These are phyloP conservation scores for Monoplex corrugatus DNA, from an alignment of 2,888 invertebrate genomes.

Conservation along the genomic window DNA sequence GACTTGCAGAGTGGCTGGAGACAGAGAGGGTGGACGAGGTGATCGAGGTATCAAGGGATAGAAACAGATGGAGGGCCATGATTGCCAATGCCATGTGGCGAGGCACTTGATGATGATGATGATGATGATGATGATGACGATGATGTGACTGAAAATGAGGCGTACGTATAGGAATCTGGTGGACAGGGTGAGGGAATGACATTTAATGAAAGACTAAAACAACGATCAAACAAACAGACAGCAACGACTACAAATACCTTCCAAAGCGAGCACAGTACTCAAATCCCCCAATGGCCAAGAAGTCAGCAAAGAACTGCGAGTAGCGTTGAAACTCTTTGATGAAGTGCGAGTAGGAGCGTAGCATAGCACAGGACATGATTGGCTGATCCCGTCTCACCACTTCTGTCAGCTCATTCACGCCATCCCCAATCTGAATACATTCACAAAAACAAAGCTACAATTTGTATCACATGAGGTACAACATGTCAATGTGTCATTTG, in stretches of 20 bases:
- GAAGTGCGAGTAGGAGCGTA: conserved; percentile 67
- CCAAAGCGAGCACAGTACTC: conserved; percentile 74
- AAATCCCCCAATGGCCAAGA: conserved; percentile 79
- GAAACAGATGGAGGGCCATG: too few species aligned
- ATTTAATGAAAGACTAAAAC: not conserved
- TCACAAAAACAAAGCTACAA: not conserved
- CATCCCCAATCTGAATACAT: conserved; percentile 69
- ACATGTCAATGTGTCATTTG: too few species aligned
- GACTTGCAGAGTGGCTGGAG: too few species aligned
- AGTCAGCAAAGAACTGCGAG: conserved; percentile 74
- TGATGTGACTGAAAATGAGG: too few species aligned
- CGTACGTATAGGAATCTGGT: too few species aligned
- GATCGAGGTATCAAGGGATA: too few species aligned
- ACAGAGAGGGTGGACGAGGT: too few species aligned
- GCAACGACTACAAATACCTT: conserved; percentile 66
- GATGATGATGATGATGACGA: too few species aligned
- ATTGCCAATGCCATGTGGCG: too few species aligned
- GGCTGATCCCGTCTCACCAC: conserved; percentile 63
- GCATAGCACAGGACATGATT: conserved; percentile 61
- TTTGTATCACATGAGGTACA: too few species aligned
- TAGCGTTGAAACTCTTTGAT: conserved; percentile 71
- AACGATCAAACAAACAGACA: not conserved
- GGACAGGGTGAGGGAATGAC: too few species aligned
- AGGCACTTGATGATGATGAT: too few species aligned
- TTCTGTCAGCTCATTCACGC: conserved; percentile 68